Percentiles rank a stretch among this genome's conserved stretches.
These are phyloP conservation scores for Euglossa dilemma DNA, from an alignment of 1,140 invertebrate genomes.

Conservation along the genomic window DNA sequence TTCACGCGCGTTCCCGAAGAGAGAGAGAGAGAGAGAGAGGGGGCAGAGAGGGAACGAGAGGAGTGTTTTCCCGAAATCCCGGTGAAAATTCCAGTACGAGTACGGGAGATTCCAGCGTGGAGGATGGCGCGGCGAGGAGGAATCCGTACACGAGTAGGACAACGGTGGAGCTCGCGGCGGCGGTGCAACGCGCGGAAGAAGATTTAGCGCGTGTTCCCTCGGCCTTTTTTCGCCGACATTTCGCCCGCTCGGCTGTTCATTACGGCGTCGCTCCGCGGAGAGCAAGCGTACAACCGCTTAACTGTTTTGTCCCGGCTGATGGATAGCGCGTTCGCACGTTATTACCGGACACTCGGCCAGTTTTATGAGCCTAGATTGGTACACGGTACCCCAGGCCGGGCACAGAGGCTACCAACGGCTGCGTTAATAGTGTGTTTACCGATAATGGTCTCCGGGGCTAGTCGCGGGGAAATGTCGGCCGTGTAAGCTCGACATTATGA, in stretches of 20 bases:
- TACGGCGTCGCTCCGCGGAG: constrained; percentile 40
- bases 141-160: constrained; percentile 17
- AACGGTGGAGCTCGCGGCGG: not conserved
- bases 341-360: constrained; percentile 73
- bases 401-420: constrained; percentile 23
- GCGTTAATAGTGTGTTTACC: constrained; percentile 65
- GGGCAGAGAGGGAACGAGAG: too few species aligned
- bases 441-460: constrained; percentile 56
- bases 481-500: constrained; percentile 31
- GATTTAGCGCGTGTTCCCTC: constrained; percentile 51
- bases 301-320: constrained; percentile 76
- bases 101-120: not conserved
- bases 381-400: constrained; percentile 42
- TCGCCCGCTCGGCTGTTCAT: constrained; percentile 57
- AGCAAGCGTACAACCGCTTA: constrained; percentile 67
- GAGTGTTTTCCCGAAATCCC: too few species aligned
- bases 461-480: constrained; percentile 35
- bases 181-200: constrained; percentile 12
- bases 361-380: constrained; percentile 76
- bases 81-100: not conserved
- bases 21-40: too few species aligned
- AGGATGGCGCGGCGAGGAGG: not conserved
- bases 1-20: not conserved
- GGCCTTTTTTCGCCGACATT: constrained; percentile 56
- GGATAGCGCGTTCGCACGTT: constrained; percentile 78